phyloP scores from a whole-genome alignment of 2,113 vertebrate species.

The Baryphthengus martii region DNA sequence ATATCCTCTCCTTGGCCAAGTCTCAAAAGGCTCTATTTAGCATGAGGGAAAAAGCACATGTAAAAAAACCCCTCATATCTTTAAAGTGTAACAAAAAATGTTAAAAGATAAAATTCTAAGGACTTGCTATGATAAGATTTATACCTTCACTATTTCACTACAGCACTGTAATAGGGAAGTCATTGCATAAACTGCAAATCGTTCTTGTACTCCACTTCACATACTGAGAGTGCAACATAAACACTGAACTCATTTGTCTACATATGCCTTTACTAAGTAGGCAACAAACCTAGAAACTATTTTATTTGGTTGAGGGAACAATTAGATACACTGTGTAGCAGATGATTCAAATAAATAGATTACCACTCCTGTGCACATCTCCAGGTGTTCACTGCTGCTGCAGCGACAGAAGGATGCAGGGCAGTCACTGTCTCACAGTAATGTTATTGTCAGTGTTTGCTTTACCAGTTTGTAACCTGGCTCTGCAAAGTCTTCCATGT shows the following conservation, averaged over 20 bases:
- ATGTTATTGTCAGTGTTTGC: not conserved
- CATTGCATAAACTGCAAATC: not conserved
- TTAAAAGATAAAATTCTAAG: not conserved
- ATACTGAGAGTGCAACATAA: not conserved
- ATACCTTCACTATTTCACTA: not conserved
- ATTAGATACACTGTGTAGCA: not conserved
- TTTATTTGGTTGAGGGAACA: not conserved
- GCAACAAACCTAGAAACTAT: not conserved
- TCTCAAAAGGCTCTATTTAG: not conserved
- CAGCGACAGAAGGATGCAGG: rapidly evolving
- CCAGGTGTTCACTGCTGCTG: not conserved
- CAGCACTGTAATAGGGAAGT: not conserved
- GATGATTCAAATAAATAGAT: not conserved
- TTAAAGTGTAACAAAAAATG: not conserved
- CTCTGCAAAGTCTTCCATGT: not conserved
- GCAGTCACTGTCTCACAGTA: not conserved
- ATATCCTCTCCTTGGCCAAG: not conserved
- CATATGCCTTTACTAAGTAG: not conserved
- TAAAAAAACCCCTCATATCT: not conserved
- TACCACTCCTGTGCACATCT: not conserved
- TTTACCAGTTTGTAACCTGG: not conserved
- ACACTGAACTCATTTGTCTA: not conserved
- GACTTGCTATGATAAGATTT: not conserved
- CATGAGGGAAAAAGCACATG: not conserved
- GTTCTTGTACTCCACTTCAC: not conserved